Conservation (phyloP, 2,888 invertebrate genomes). For the Pachycephus smyrnensis region DNA sequence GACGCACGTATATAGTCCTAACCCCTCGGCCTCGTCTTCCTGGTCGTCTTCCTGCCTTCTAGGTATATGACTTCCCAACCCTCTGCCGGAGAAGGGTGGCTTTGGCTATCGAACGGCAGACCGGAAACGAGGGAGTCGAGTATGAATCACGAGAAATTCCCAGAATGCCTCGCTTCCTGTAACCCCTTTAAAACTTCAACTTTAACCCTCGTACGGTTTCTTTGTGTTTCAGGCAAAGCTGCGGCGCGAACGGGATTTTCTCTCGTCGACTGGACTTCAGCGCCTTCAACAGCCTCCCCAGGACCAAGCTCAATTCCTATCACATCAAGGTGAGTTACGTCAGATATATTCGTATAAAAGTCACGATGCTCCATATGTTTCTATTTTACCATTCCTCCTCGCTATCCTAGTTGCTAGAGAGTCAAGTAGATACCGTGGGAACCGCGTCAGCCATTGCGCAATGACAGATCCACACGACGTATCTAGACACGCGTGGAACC, state of each 20-base stretch:
- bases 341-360: no score
- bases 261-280: constrained; percentile 93
- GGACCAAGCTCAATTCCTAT: constrained; percentile 97
- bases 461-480: background rate
- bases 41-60: background rate
- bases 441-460: background rate
- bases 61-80: background rate
- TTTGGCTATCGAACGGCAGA: constrained; percentile 23
- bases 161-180: constrained; percentile 19
- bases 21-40: background rate
- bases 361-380: background rate
- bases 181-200: constrained; percentile 10
- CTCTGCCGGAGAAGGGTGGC: background rate
- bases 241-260: constrained; percentile 93
- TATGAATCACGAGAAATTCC: constrained; percentile 27
- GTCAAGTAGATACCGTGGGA: background rate
- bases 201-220: constrained; percentile 25
- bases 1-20: background rate
- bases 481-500: background rate
- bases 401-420: background rate
- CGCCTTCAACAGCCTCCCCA: constrained; percentile 92
- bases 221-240: constrained; percentile 80
- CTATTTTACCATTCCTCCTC: background rate
- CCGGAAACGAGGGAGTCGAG: constrained; percentile 18
- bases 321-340: constrained; percentile 91